Percentiles rank a stretch among this genome's conserved stretches.
Conservation (phyloP, 2,888 invertebrate species). For the Amaurobius ferox region DNA sequence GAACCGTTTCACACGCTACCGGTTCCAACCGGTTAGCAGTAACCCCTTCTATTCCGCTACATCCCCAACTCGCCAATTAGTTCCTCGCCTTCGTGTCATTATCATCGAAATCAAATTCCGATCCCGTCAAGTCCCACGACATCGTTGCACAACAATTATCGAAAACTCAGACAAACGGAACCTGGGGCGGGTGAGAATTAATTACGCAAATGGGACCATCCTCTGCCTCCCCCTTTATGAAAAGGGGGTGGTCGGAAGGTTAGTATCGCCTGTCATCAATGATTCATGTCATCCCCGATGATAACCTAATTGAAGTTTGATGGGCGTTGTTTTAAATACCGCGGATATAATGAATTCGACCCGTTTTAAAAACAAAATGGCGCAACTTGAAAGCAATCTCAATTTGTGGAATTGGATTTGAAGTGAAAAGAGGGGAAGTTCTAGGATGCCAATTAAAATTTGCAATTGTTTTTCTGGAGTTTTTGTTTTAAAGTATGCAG, state of each 20-base stretch:
- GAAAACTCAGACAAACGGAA: constrained; percentile 4
- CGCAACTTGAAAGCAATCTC: background rate
- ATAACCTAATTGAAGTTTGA: constrained; percentile 70
- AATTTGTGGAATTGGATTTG: background rate
- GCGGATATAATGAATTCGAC: constrained; percentile 22
- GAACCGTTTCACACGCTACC: background rate
- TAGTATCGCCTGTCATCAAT: constrained; percentile 34
- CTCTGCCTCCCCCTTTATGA: background rate
- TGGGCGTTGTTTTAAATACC: constrained; percentile 64
- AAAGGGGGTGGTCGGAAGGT: background rate
- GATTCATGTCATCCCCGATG: constrained; percentile 47
- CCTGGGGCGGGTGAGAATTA: constrained; percentile 51
- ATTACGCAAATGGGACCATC: constrained; percentile 63
- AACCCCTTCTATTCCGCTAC: background rate
- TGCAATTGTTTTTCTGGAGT: too few relatives aligned
- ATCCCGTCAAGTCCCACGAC: constrained; percentile 52
- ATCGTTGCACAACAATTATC: constrained; percentile 50
- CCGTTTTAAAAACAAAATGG: constrained; percentile 28
- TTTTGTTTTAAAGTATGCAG: too few relatives aligned
- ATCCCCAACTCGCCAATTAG: background rate
- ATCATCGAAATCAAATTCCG: constrained; percentile 54
- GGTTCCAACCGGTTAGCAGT: background rate
- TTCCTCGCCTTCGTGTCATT: constrained; percentile 4
- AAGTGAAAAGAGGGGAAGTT: background rate
- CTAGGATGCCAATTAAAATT: background rate